Conservation (phyloP, 2,797 vertebrate genomes). For the Delichon dasypus region DNA sequence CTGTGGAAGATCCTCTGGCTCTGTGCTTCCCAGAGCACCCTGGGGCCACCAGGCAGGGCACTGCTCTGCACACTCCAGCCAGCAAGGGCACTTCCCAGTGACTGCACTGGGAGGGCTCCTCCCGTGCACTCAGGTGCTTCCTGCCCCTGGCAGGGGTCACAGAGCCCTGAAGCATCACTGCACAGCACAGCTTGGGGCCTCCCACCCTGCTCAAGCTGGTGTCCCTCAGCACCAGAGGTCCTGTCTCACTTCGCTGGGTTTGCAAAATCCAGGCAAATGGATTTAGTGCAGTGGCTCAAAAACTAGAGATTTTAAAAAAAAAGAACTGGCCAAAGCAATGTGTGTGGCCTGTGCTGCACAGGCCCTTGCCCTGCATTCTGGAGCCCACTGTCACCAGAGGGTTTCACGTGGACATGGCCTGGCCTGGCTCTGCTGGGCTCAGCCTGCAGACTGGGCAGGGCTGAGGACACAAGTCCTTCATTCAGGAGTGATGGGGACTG, state of each 20-base stretch:
- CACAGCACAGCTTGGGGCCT: background rate
- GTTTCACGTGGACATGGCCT: rapidly evolving
- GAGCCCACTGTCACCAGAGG: background rate
- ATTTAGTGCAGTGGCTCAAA: background rate
- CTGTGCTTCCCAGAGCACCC: background rate
- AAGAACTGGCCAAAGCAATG: background rate
- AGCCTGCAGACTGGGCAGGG: background rate
- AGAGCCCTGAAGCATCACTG: background rate
- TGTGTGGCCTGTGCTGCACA: background rate
- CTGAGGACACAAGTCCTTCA: background rate
- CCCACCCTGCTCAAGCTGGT: background rate
- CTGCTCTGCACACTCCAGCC: background rate
- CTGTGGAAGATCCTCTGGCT: background rate
- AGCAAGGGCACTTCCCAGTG: background rate
- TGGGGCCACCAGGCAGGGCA: background rate
- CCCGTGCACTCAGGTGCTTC: background rate
- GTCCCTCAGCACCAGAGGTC: background rate
- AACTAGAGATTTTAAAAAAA: background rate
- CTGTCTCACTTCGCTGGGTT: background rate
- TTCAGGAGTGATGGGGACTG: background rate
- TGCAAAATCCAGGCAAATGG: background rate
- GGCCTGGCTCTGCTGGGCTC: background rate
- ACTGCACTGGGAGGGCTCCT: background rate
- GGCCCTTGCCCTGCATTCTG: background rate
- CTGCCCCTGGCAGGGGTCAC: background rate